A percentile compares a stretch with the other conserved stretches of the same genome.
These are phyloP conservation scores for Zaprionus taronus DNA, from an alignment of 1,140 invertebrate genomes.

Conservation along the genomic window DNA sequence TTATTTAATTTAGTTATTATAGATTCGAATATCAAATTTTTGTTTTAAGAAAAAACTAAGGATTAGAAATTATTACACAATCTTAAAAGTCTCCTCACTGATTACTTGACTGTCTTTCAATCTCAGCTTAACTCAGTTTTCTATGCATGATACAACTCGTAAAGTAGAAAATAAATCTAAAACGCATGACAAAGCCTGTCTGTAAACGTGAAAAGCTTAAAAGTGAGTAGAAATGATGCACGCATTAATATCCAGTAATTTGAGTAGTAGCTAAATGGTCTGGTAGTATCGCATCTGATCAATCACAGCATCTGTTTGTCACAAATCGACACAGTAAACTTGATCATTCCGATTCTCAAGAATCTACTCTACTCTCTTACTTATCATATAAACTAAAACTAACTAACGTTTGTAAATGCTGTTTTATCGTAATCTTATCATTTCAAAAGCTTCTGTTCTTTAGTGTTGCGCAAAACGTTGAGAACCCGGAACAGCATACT, in stretches of 20 bases:
- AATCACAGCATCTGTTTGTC: slow-evolving; percentile 52
- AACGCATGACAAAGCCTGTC: slow-evolving; percentile 36
- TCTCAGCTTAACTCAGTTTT: background rate
- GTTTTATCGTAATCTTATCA: slow-evolving; percentile 61
- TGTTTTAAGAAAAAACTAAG: background rate
- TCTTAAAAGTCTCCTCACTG: background rate
- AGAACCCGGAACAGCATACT: slow-evolving; percentile 35
- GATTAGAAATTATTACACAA: background rate
- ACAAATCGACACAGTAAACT: slow-evolving; percentile 53
- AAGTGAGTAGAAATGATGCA: slow-evolving; percentile 9
- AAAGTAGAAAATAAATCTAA: slow-evolving; percentile 2
- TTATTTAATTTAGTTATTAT: too few relatives aligned
- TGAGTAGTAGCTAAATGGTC: slow-evolving; percentile 39
- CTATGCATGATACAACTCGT: background rate
- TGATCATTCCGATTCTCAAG: slow-evolving; percentile 59
- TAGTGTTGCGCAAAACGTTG: slow-evolving; percentile 64
- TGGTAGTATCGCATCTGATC: slow-evolving; percentile 27
- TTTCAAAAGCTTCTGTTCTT: slow-evolving; percentile 68
- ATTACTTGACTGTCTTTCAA: slow-evolving; percentile 28
- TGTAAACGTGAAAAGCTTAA: slow-evolving; percentile 27
- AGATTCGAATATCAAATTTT: background rate
- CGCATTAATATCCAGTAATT: slow-evolving; percentile 22
- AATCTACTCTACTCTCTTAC: slow-evolving; percentile 49
- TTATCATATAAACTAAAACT: slow-evolving; percentile 49
- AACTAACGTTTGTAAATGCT: slow-evolving; percentile 71